These are phyloP conservation scores for Paramuricea clavata DNA, from an alignment of 92 coral and sea anemone species.

Conservation along the genomic window DNA sequence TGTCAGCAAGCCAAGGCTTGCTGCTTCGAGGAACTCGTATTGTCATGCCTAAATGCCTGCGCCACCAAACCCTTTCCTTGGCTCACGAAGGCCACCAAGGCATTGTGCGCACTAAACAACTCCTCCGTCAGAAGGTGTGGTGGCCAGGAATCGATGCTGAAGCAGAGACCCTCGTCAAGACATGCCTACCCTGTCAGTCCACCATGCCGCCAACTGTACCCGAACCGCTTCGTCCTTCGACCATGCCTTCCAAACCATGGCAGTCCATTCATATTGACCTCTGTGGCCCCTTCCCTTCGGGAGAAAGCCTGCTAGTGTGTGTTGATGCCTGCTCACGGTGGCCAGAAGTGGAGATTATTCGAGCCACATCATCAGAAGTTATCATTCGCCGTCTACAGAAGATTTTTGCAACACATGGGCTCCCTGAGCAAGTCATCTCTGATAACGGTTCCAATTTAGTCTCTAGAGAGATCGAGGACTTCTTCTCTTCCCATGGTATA, in stretches of 20 bases:
- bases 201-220: background rate
- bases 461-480: background rate
- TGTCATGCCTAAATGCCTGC: background rate
- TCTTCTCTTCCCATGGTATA: constrained; percentile 16
- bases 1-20: background rate
- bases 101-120: background rate
- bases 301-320: constrained; percentile 37
- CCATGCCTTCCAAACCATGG: constrained; percentile 47
- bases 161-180: background rate
- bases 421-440: constrained; percentile 19
- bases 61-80: background rate
- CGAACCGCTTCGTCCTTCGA: background rate
- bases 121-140: background rate
- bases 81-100: constrained; percentile 12
- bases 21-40: background rate
- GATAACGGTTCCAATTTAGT: constrained; percentile 46
- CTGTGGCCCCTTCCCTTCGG: constrained; percentile 45
- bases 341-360: constrained; percentile 32
- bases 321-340: constrained; percentile 45
- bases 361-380: constrained; percentile 11
- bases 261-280: constrained; percentile 32
- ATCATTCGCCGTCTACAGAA: constrained; percentile 6
- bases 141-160: background rate
- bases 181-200: constrained; percentile 14
- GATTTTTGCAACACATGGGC: constrained; percentile 38